These are phyloP conservation scores for Folsomia manolachei DNA, from an alignment of 2,888 invertebrate species.

Conservation along the genomic window DNA sequence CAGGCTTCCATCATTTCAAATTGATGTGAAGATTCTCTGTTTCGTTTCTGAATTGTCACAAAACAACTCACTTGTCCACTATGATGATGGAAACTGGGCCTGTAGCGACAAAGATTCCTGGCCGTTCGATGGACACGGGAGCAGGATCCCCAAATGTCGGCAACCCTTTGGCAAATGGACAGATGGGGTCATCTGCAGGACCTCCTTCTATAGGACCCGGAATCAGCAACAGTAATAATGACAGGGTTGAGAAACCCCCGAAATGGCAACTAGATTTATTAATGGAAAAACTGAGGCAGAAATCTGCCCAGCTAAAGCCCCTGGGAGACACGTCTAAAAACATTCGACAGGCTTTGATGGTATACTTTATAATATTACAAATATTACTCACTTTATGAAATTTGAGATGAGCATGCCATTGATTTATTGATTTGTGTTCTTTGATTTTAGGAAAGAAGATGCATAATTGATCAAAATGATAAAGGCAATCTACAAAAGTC, in stretches of 20 bases:
- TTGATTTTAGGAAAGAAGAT: conserved; percentile 73
- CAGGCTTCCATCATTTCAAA: too few relatives aligned
- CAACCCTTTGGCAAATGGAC: too few relatives aligned
- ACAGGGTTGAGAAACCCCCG: conserved; percentile 24
- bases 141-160: not conserved
- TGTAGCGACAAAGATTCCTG: too few relatives aligned
- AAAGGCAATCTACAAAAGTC: conserved; percentile 83
- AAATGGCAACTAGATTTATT: conserved; percentile 61
- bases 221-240: not conserved
- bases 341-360: conserved; percentile 79
- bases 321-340: conserved; percentile 83
- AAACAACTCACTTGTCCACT: too few relatives aligned
- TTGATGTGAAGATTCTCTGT: too few relatives aligned
- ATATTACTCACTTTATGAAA: not conserved
- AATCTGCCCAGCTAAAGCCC: conserved; percentile 75
- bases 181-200: too few relatives aligned
- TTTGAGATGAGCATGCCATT: not conserved
- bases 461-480: conserved; percentile 80
- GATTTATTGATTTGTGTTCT: conserved; percentile 46
- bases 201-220: too few relatives aligned
- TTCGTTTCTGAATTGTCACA: too few relatives aligned
- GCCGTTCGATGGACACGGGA: not conserved
- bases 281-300: conserved; percentile 87
- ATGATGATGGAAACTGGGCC: too few relatives aligned
- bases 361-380: conserved; percentile 55